phyloP scores from a whole-genome alignment of 2,113 vertebrate species.

The Pteruthius melanotis region DNA sequence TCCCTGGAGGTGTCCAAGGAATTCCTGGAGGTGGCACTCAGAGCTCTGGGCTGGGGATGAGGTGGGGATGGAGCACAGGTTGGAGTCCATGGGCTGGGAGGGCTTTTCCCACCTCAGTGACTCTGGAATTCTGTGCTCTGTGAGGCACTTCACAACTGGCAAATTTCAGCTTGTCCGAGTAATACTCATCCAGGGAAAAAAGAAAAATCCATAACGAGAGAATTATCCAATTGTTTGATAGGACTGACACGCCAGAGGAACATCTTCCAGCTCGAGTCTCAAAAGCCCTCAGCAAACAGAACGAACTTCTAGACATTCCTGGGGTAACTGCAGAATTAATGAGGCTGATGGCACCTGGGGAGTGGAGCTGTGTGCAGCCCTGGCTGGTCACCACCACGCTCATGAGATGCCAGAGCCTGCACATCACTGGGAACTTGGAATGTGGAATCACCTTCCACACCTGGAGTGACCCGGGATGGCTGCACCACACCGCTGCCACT shows the following conservation, averaged over 20 bases:
- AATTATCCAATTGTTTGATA: neutral
- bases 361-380: neutral
- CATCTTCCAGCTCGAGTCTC: neutral
- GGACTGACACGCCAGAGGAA: neutral
- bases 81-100: neutral
- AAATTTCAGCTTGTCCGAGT: neutral
- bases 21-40: neutral
- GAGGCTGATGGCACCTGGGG: rapidly evolving
- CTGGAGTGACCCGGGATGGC: neutral
- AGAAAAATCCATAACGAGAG: rapidly evolving
- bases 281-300: neutral
- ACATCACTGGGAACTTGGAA: rapidly evolving
- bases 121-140: neutral
- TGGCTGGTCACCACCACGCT: neutral
- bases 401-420: too few relatives aligned
- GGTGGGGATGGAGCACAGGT: rapidly evolving
- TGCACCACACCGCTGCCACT: rapidly evolving
- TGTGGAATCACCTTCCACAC: too few relatives aligned
- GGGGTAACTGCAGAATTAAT: neutral
- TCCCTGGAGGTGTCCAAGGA: neutral
- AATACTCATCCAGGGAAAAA: neutral
- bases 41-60: neutral
- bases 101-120: neutral
- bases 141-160: rapidly evolving
- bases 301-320: rapidly evolving